Conservation (phyloP, 2,113 vertebrate species). For the Epinephelus cyanopodus region DNA sequence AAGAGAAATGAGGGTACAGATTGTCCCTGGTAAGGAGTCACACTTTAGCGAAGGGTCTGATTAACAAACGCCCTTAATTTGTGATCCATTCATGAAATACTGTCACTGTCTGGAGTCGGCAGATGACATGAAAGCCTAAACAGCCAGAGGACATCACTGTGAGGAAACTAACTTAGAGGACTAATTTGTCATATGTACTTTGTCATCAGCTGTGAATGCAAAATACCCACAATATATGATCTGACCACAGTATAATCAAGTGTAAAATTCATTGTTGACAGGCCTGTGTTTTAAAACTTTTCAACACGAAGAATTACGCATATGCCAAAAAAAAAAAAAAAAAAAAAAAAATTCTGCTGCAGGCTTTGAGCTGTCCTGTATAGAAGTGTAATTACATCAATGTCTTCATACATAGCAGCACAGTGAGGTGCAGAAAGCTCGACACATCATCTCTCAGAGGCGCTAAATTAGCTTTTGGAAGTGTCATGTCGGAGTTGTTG, state of each 20-base stretch:
- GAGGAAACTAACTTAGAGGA: constrained; percentile 9
- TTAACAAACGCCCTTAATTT: constrained; percentile 42
- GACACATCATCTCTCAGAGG: constrained; percentile 69
- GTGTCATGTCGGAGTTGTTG: constrained; percentile 78
- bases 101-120: background rate
- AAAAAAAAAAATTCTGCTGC: background rate
- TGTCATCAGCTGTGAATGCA: background rate
- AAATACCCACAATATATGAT: constrained; percentile 5
- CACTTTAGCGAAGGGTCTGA: constrained; percentile 24
- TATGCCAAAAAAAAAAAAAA: background rate
- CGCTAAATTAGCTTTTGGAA: constrained; percentile 83
- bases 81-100: constrained; percentile 26
- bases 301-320: constrained; percentile 42
- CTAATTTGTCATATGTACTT: background rate
- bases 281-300: constrained; percentile 53
- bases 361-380: constrained; percentile 37
- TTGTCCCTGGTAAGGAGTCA: constrained; percentile 13
- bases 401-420: constrained; percentile 49
- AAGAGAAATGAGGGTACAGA: constrained; percentile 5
- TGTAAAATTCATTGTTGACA: constrained; percentile 50
- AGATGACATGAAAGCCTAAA: background rate
- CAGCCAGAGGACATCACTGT: background rate
- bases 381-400: constrained; percentile 67
- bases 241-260: constrained; percentile 28
- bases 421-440: constrained; percentile 51